Base-by-base conservation (phyloP, 2,797 vertebrate species). In the Danio choprae region DNA sequence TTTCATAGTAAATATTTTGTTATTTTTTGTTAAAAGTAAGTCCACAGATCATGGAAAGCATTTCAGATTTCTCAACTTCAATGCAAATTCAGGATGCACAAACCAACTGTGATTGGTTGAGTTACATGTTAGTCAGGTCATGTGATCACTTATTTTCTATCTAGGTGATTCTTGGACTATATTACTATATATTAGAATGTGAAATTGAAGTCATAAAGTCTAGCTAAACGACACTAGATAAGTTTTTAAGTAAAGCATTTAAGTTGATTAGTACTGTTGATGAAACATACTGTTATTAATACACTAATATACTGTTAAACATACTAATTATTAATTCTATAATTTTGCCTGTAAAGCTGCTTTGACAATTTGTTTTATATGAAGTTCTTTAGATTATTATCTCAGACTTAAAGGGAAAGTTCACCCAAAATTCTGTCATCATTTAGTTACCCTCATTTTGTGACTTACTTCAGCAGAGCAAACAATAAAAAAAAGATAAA, bases 381-480 rank as follows among this genome's bases (percentile, higher is more conserved):
- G 0, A 18, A 18, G 16, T 53, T 53, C 50, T n/a, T 53, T 50
- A 53, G 50, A 53, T n/a, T n/a, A n/a, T n/a, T n/a, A n/a, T n/a
- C 6, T 53, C 50, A 7, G 15, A 53, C 15, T 22, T 44, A 58
- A 73, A 58, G 3, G 6, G 70, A n/a, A 9, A 78, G 50, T 70
- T 70, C 60, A 55, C 29, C 60, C 22, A 13, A 20, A 48, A 36
- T 64, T 63, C 20, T 36, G 46, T 64, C 46, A 29, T 88, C n/a
- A 60, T 60, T 20, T 40, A 0, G 67, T 29, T 15, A 70, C 44
- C 65, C 48, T 67, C 20, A 67, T 69, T 22, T 51, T 22, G 16
- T 50, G 48, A 44, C 71, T 75, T 44, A 64, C 18, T 76, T 62
- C 22, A 38, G 65, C 48, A 48, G 20, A 53, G 5, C 50, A 53